Base-by-base conservation (phyloP, 2,888 invertebrate species). In the Drosophila acutilabella region DNA sequence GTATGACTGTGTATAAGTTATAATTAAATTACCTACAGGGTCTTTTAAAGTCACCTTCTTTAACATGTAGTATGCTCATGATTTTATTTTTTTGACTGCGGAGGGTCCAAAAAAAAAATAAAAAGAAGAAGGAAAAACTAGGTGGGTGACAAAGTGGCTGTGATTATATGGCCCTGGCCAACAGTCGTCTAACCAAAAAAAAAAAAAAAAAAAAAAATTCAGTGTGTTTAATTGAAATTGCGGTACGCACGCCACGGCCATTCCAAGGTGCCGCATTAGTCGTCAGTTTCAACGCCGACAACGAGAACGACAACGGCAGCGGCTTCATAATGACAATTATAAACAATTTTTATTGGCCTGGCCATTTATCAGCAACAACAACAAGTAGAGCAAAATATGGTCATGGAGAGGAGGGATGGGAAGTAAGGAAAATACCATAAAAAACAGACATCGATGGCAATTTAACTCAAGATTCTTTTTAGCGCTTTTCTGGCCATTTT, bases 191-290 rank as follows among this genome's bases (percentile, higher is more conserved):
- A 4, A 13, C 42, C 13, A 36, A 36, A 11, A 36, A 36, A 36
- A 36, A 2, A 36, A 33, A 11, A 33, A 33, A 11, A 33, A 33
- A 10, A 11, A 10, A 10, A 36, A 13, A 36, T 13, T 13, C 40
- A 60, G 44, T 56, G 54, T 74, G 84, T 84, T 88, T 88, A 84
- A 84, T 84, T 88, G 89, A 84, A 84, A 84, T 84, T 86, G 89
- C 80, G 62, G 64, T 75, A 84, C 89, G 89, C 84, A 88, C 84
- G 89, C 84, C 87, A 83, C 59, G 88, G 73, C 74, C 86, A 86
- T 86, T 83, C 80, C 87, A 83, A 88, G 83, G 83, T 88, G 83
- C 69, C 86, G 80, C 86, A 88, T 83, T 83, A 88, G 88, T 81
- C 88, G 87, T 80, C 83, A 84, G 83, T 23, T 53, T 47, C 74